Base-by-base conservation (phyloP, 2,113 vertebrate genomes). In the Haemorhous mexicanus region DNA sequence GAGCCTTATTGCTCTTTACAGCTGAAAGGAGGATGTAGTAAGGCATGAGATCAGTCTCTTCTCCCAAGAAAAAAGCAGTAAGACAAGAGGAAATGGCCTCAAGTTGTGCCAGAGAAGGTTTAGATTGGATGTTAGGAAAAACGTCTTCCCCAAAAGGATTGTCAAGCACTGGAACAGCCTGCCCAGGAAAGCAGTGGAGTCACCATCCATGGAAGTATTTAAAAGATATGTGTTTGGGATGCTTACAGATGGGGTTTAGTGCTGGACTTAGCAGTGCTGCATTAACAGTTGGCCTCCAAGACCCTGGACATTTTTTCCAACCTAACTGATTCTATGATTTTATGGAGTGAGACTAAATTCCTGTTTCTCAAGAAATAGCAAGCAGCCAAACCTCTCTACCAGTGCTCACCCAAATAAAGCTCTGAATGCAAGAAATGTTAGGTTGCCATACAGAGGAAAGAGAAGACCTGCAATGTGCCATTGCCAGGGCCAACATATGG, bases 401-500 rank as follows among this genome's bases (percentile, higher is more conserved):
- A 46, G 21, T 1, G 1, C 5, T 27, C 55, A 28, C 11, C 64
- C 37, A 59, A 76, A 46, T 30, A 50, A 0, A 1, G 7, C 12
- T 68, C 10, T 12, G 47, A 50, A 11, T 72, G 53, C 52, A 55
- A 37, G 18, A 19, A 62, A 53, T 4, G 4, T 39, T 32, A 53
- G 10, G 7, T 41, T 80, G 22, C 6, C 7, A 21, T 59, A 8
- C 3, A 86, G 43, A 73, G 2, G 17, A 63, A 86, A 33, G 37
- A 79, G 53, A 80, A 63, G 52, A 46, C 4, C 6, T 64, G 13
- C 15, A 68, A n/a, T 59, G 58, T 59, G n/a, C 52, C 32, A 72
- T 37, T 0, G 0, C 6, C 13, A 56, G 20, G n/a, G n/a, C n/a
- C 35, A 75, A 70, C 10, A 32, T 16, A 24, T 3, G 3, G 12